Evolutionary conservation across 2,797 vertebrate genomes (phyloP).

Genomic region (Zenarchopterus dispar): DNA sequence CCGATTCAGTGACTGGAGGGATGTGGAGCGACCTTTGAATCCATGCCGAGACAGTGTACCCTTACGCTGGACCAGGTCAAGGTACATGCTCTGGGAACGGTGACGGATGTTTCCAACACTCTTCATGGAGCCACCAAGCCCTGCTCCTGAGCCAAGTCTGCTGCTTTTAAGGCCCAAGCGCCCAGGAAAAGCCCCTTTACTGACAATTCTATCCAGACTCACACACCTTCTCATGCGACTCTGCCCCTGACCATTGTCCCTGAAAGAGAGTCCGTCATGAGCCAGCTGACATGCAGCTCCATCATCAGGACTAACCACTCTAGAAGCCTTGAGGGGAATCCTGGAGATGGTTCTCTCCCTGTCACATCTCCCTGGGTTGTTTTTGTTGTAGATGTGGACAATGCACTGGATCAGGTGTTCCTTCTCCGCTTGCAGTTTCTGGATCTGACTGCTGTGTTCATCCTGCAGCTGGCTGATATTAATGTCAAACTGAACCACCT

Average conservation of each 20-base stretch:
- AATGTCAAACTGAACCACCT: constrained; percentile 77
- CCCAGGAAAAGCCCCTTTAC: constrained; percentile 40
- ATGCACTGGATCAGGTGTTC: constrained; percentile 78
- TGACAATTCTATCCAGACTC: constrained; percentile 70
- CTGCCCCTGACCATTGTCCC: constrained; percentile 20
- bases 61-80: constrained; percentile 72
- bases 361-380: constrained; percentile 58
- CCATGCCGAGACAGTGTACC: constrained; percentile 48
- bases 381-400: constrained; percentile 75
- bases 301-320: constrained; percentile 50
- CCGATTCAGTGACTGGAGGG: constrained; percentile 72
- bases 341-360: constrained; percentile 31
- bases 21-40: constrained; percentile 63
- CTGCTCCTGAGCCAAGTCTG: constrained; percentile 34
- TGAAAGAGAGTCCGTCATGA: constrained; percentile 45
- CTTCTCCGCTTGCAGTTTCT: constrained; percentile 76
- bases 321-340: constrained; percentile 24
- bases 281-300: constrained; percentile 26
- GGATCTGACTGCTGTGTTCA: constrained; percentile 62
- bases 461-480: constrained; percentile 73
- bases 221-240: constrained; percentile 70
- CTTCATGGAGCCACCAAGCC: constrained; percentile 42
- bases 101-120: constrained; percentile 39
- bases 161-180: constrained; percentile 41
- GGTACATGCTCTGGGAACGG: constrained; percentile 71